These are phyloP conservation scores for Sylvicola cinctus DNA, from an alignment of 2,888 invertebrate genomes.

Conservation along the genomic window DNA sequence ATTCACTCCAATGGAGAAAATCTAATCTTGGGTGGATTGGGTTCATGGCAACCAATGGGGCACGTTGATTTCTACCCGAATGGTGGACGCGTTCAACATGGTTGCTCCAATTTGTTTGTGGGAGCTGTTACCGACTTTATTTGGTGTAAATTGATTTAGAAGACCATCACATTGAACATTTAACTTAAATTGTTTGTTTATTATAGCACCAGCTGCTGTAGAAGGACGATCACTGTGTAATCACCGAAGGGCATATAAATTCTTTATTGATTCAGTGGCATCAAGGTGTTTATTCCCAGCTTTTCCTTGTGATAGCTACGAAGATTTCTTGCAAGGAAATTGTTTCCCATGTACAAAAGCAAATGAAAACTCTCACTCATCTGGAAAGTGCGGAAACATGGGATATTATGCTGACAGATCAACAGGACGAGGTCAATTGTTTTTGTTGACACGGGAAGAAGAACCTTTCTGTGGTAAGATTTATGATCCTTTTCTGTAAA, in stretches of 20 bases:
- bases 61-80: slow-evolving; percentile 86
- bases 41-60: slow-evolving; percentile 80
- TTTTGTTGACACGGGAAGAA: slow-evolving; percentile 70
- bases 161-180: background rate
- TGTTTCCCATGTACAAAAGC: slow-evolving; percentile 46
- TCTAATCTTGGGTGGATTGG: slow-evolving; percentile 64
- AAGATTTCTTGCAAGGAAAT: slow-evolving; percentile 57
- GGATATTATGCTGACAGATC: slow-evolving; percentile 82
- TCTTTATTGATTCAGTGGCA: slow-evolving; percentile 85
- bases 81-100: slow-evolving; percentile 78
- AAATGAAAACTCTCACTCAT: slow-evolving; percentile 17
- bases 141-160: slow-evolving; percentile 38
- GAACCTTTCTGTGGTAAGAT: slow-evolving; percentile 90
- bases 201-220: slow-evolving; percentile 39
- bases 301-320: slow-evolving; percentile 69
- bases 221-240: slow-evolving; percentile 82
- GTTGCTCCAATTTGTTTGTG: slow-evolving; percentile 78
- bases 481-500: slow-evolving; percentile 28
- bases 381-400: slow-evolving; percentile 67
- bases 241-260: slow-evolving; percentile 80
- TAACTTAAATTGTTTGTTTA: background rate
- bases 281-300: slow-evolving; percentile 82
- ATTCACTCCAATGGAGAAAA: slow-evolving; percentile 89
- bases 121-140: slow-evolving; percentile 80
- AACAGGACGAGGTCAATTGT: slow-evolving; percentile 67